These are phyloP conservation scores for Cryptotis parvus DNA, from an alignment of 2,113 vertebrate species.

Conservation along the genomic window DNA sequence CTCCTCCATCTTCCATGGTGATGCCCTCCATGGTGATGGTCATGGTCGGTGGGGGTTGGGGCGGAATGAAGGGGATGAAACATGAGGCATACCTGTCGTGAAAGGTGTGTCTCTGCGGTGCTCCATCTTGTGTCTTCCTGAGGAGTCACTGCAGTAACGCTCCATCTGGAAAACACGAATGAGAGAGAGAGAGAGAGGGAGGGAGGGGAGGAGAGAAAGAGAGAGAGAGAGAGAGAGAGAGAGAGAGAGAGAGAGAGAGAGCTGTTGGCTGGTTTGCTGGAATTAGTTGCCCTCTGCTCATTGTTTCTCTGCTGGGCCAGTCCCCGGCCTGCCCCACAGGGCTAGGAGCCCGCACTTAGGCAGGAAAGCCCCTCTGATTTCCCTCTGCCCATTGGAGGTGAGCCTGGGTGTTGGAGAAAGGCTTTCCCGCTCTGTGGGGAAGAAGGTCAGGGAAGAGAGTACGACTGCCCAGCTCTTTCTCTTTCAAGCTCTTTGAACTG, in stretches of 20 bases:
- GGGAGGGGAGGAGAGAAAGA: slow-evolving; percentile 68
- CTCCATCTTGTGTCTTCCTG: slow-evolving; percentile 64
- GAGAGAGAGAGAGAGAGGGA: slow-evolving; percentile 66
- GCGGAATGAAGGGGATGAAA: too few relatives aligned
- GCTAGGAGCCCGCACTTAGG: neutral
- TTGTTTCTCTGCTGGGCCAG: neutral
- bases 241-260: slow-evolving; percentile 68
- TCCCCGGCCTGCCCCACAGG: neutral
- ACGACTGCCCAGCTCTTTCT: neutral
- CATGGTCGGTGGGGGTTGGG: too few relatives aligned
- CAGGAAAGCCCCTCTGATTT: neutral
- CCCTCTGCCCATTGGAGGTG: neutral
- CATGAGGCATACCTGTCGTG: neutral
- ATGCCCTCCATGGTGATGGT: too few relatives aligned
- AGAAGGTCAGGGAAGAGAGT: neutral
- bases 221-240: slow-evolving; percentile 60
- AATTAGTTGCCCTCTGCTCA: neutral
- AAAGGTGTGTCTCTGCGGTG: slow-evolving; percentile 66
- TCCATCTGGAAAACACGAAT: slow-evolving; percentile 79
- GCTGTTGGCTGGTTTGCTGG: slow-evolving; percentile 64
- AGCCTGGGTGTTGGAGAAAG: neutral
- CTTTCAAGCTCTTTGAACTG: neutral
- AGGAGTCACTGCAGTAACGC: slow-evolving; percentile 76
- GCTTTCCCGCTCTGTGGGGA: neutral
- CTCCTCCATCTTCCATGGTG: neutral